Evolutionary conservation across 2,113 vertebrate species (phyloP), one percentile per base, ranked within the genome.

Genomic region (Columba janthina): DNA sequence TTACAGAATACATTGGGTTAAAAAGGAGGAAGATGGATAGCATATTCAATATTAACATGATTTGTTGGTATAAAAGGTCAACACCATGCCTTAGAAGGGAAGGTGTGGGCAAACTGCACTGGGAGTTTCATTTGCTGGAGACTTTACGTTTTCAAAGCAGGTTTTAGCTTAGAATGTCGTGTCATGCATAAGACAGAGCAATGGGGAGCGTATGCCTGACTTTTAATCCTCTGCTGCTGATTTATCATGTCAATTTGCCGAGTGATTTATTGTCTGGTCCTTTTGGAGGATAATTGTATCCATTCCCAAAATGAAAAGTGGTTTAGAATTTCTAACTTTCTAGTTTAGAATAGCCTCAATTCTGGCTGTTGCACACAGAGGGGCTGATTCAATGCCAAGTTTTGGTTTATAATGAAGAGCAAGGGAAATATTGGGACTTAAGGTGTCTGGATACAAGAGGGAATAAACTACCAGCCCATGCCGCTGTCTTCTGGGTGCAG

Each of bases 181-280:
- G 32, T 83, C 85, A 90, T 51, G 60, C 38, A 1, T 62, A 38
- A 78, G 53, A 85, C n/a, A 88, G 85, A 76, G 88, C 79, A 74
- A 32, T 65, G 4, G 11, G 75, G 79, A 96, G 71, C 1, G 2
- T 38, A 21, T 38, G 73, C 62, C 40, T 46, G 53, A 48, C 64
- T 86, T 80, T 64, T 69, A 76, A 81, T 71, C 75, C 80, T 91
- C 74, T 74, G 1, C 67, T 86, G 60, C 67, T 74, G 82, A 86
- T 95, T 73, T 91, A 66, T 54, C 81, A 15, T 44, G 58, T 90
- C 88, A 90, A 58, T 91, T 93, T 90, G 64, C 51, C 4, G 9
- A 90, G 79, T 89, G 91, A 95, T 94, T 95, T 94, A 94, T 93
- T 91, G 53, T 62, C 72, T 75, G 76, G 16, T 74, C 88, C 60